These are phyloP conservation scores for Notodonta ziczac DNA, from an alignment of 2,888 invertebrate genomes.

Conservation along the genomic window DNA sequence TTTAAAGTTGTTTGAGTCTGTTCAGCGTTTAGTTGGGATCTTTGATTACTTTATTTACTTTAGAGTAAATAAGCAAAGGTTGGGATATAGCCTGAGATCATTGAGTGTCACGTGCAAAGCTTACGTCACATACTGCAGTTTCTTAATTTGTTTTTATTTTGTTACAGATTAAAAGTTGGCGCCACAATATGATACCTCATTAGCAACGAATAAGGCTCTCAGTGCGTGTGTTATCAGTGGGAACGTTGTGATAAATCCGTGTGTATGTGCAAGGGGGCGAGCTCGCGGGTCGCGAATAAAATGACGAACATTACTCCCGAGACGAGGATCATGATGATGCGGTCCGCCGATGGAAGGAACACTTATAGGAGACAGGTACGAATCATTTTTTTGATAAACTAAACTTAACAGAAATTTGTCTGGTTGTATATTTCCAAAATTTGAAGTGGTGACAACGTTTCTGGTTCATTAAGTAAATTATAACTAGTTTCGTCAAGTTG, in stretches of 20 bases:
- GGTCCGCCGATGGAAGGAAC: conserved; percentile 65
- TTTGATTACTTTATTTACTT: too few species aligned
- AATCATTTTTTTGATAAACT: background rate
- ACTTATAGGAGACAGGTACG: conserved; percentile 75
- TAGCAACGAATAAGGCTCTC: conserved; percentile 4
- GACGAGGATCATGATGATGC: conserved; percentile 77
- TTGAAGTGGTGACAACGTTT: too few species aligned
- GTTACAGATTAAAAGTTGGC: conserved; percentile 44
- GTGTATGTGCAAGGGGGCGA: conserved; percentile 71
- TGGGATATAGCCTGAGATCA: too few species aligned
- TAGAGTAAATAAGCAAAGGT: too few species aligned
- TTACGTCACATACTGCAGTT: background rate
- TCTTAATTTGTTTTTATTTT: conserved; percentile 25
- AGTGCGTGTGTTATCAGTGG: conserved; percentile 9
- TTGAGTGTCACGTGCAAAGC: too few species aligned
- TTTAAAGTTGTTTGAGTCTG: too few species aligned
- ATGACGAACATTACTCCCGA: conserved; percentile 79
- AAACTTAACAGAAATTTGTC: too few species aligned
- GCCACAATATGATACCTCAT: conserved; percentile 28
- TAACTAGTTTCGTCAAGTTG: too few species aligned
- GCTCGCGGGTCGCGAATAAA: conserved; percentile 53
- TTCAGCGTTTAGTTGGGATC: too few species aligned
- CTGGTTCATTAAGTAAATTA: too few species aligned
- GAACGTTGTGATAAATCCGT: conserved; percentile 31
- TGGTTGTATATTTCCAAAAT: too few species aligned